phyloP scores from a whole-genome alignment of 2,888 invertebrate genomes.

The Bhutanitis thaidina region DNA sequence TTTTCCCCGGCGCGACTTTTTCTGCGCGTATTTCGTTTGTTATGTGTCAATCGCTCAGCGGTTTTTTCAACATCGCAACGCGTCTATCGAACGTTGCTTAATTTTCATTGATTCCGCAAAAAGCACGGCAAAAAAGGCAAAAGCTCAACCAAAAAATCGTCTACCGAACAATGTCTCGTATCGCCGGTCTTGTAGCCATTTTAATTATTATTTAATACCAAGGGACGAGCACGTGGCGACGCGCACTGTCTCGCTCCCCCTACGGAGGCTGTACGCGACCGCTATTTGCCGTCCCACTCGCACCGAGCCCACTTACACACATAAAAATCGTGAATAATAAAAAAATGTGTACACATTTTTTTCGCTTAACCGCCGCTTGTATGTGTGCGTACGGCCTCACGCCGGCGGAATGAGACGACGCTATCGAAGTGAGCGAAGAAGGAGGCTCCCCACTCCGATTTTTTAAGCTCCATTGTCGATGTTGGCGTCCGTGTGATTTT shows the following conservation, averaged over 20 bases:
- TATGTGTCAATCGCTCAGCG: constrained; percentile 67
- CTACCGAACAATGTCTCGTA: constrained; percentile 75
- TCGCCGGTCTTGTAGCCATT: constrained; percentile 78
- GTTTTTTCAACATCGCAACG: constrained; percentile 41
- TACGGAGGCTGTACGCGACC: constrained; percentile 32
- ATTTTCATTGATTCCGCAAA: constrained; percentile 65
- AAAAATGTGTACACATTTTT: constrained; percentile 81
- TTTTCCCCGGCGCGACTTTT: constrained; percentile 75
- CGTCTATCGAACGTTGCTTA: constrained; percentile 50
- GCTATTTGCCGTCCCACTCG: constrained; percentile 48
- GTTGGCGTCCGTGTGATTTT: constrained; percentile 76
- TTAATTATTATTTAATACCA: constrained; percentile 80
- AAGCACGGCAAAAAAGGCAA: constrained; percentile 71
- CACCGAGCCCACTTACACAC: constrained; percentile 78
- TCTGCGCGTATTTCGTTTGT: constrained; percentile 74
- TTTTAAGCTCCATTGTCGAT: constrained; percentile 73
- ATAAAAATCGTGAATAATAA: constrained; percentile 80
- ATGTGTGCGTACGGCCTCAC: constrained; percentile 74
- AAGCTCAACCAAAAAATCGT: constrained; percentile 77
- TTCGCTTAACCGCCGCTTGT: constrained; percentile 69
- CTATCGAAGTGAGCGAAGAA: constrained; percentile 43
- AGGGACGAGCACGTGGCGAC: constrained; percentile 78
- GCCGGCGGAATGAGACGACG: constrained; percentile 57
- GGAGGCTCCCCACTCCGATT: constrained; percentile 70
- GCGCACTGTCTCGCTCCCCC: constrained; percentile 49